Base-by-base conservation (phyloP, 2,888 invertebrate species). In the Hydraecia micacea region DNA sequence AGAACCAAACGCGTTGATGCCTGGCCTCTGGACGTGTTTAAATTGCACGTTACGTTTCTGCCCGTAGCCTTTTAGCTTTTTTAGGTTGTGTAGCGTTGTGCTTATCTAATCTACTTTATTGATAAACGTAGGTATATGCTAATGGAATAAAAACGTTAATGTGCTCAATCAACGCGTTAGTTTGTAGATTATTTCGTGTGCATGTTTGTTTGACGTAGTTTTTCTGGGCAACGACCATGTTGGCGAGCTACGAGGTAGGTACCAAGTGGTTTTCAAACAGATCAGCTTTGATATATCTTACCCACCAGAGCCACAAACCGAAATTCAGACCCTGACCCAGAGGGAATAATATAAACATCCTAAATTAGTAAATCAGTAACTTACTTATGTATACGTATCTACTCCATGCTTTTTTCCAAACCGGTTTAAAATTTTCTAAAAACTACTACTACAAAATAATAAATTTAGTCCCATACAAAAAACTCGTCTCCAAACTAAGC, bases 21-120 rank as follows among this genome's bases (percentile, higher is more conserved):
- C 69, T 66, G 76, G 77, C 87, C 87, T 71, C 85, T 71, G 78
- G 86, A 67, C 75, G 81, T 68, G 80, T 84, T 81, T 68, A 88
- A 88, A 88, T 87, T 86, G 82, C 77, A 80, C 66, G 84, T 80
- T 88, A 81, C 81, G 65, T 67, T 67, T 77, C 70, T 70, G 73
- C 39, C 70, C 75, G 73, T 80, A 75, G 80, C 77, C 82, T 86
- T 83, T 88, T 77, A 74, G 72, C 80, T 81, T 74, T 78, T 84
- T 78, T 76, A 74, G 79, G 49, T 73, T 79, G 55, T 74, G 73
- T 76, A 49, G 75, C 74, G 75, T 67, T 80, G 70, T 86, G 68
- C 68, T 83, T 85, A 86, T 83, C 83, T 83, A 79, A 86, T 85
- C 86, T 72, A 75, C 77, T 77, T 74, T 84, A 86, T 82, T 84